Evolutionary conservation across 1,140 invertebrate genomes (phyloP).

Genomic region (Drosophila santomea): DNA sequence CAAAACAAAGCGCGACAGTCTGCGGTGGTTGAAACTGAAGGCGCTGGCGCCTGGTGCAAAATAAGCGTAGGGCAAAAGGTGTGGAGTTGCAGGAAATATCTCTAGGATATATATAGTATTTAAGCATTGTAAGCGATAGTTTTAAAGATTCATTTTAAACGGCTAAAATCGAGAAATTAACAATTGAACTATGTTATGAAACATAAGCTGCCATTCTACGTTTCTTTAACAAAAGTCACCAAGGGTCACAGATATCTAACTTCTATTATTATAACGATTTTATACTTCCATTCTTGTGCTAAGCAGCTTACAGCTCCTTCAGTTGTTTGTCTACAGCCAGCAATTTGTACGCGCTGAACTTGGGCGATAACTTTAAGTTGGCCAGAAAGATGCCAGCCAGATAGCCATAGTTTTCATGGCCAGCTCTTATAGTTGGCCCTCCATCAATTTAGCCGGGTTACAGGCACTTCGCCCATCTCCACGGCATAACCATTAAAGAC

Average conservation of each 20-base stretch:
- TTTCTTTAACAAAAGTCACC: no score
- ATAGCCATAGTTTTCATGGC: conserved; percentile 36
- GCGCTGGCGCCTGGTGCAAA: neutral
- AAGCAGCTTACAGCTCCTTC: neutral
- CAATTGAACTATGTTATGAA: no score
- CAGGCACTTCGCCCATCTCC: neutral
- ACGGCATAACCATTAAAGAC: conserved; percentile 26
- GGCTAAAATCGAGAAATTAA: no score
- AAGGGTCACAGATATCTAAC: no score
- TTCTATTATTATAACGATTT: no score
- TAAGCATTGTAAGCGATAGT: no score
- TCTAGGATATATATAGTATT: neutral
- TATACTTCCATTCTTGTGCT: no score
- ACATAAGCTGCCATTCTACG: no score
- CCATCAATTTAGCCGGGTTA: conserved; percentile 26
- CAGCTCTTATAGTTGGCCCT: conserved; percentile 17
- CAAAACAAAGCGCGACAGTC: conserved; percentile 29
- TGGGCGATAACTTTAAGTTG: conserved; percentile 5
- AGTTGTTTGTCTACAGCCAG: no score
- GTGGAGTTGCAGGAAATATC: neutral
- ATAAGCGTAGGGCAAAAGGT: neutral
- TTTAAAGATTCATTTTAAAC: no score
- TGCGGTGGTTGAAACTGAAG: neutral
- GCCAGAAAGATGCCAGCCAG: neutral
- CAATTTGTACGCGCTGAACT: conserved; percentile 5